Evolutionary conservation across 2,797 vertebrate genomes (phyloP).

Genomic region (Manis pentadactyla): DNA sequence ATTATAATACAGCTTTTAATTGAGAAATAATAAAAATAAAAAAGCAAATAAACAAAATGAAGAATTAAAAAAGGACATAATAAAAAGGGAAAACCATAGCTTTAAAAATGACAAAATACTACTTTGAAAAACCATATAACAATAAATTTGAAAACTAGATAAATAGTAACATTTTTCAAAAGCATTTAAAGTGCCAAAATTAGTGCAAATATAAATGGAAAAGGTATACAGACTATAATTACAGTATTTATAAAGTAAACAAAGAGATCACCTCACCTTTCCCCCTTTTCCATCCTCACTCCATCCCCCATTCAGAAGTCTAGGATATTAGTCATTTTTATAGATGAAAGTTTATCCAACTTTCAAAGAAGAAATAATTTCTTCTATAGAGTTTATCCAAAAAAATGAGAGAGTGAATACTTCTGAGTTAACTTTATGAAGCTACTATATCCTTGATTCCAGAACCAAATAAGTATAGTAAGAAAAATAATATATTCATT

Average conservation of each 20-base stretch:
- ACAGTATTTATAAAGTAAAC: background rate
- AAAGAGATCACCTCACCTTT: background rate
- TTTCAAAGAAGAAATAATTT: background rate
- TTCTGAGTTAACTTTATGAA: background rate
- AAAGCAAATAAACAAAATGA: background rate
- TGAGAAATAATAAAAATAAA: background rate
- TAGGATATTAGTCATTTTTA: background rate
- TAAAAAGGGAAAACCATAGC: background rate
- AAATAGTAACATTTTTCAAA: background rate
- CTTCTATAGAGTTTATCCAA: background rate
- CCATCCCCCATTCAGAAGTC: background rate
- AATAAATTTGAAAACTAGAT: slow-evolving; percentile 6
- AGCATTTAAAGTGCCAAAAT: background rate
- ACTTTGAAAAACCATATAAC: background rate
- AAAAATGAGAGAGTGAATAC: background rate
- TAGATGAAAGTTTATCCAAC: background rate
- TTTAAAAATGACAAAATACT: slow-evolving; percentile 31
- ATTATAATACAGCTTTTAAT: background rate
- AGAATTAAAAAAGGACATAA: background rate
- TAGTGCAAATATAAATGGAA: background rate
- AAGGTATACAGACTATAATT: background rate
- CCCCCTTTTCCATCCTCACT: background rate
- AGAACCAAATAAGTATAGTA: background rate
- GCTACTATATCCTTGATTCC: background rate
- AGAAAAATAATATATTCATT: slow-evolving; percentile 11